A percentile compares a stretch with the other conserved stretches of the same genome.
Conservation (phyloP, 1,140 invertebrate genomes). For the Parasteatoda tepidariorum region DNA sequence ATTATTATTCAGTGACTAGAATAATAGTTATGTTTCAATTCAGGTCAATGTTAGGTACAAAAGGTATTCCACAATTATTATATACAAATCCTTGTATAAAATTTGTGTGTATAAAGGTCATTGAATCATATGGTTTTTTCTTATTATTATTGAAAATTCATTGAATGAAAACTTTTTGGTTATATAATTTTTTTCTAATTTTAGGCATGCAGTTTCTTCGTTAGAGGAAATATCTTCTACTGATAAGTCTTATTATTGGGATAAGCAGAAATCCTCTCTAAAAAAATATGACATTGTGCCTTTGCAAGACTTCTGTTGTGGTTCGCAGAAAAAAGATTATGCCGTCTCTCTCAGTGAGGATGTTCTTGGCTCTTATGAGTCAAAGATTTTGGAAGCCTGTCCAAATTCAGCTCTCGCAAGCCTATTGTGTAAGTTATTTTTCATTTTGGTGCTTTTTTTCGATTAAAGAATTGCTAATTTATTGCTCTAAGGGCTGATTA, state of each 20-base stretch:
- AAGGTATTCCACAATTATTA: too few relatives aligned
- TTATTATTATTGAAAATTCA: too few relatives aligned
- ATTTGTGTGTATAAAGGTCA: too few relatives aligned
- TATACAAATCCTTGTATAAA: too few relatives aligned
- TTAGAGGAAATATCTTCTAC: not conserved
- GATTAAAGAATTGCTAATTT: not conserved
- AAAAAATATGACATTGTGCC: not conserved
- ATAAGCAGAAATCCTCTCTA: not conserved
- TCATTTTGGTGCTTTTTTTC: too few relatives aligned
- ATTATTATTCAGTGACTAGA: too few relatives aligned
- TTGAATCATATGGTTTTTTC: too few relatives aligned
- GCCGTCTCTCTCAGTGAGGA: not conserved
- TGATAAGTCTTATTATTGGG: not conserved
- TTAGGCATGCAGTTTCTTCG: not conserved
- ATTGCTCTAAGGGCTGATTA: not conserved
- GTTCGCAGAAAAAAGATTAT: not conserved
- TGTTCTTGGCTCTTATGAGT: not conserved
- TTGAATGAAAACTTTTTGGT: too few relatives aligned
- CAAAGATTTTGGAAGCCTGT: not conserved
- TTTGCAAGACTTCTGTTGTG: not conserved
- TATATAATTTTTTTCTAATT: not conserved
- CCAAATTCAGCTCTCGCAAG: not conserved
- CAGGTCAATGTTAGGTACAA: too few relatives aligned
- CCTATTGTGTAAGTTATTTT: too few relatives aligned
- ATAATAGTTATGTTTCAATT: too few relatives aligned